Conservation (phyloP, 2,797 vertebrate genomes). For the Pitangus sulphuratus region DNA sequence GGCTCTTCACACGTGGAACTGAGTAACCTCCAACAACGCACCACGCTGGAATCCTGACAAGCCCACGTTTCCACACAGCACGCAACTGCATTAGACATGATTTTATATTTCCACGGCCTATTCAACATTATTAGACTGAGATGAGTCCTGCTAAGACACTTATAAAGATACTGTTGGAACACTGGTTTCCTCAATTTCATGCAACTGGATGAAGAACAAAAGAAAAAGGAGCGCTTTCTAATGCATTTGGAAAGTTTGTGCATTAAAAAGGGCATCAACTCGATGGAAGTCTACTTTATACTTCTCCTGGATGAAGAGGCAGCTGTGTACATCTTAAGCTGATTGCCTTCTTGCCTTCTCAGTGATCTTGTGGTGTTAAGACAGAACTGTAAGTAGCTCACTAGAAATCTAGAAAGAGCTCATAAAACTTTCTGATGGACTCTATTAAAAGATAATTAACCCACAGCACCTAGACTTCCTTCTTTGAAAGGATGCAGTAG, state of each 20-base stretch:
- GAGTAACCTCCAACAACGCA: not conserved
- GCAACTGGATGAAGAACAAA: not conserved
- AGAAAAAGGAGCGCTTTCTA: not conserved
- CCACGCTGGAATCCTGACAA: not conserved
- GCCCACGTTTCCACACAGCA: not conserved
- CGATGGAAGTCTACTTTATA: not conserved
- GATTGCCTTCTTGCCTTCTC: not conserved
- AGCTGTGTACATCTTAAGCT: not conserved
- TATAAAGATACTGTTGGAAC: not conserved
- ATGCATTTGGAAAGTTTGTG: not conserved
- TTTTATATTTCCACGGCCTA: not conserved
- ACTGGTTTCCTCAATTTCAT: not conserved
- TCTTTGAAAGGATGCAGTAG: not conserved
- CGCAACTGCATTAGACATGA: fast-evolving
- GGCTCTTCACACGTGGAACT: not conserved
- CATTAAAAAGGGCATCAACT: not conserved
- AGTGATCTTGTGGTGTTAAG: not conserved
- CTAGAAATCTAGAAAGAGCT: not conserved
- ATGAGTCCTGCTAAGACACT: not conserved
- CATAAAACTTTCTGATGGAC: not conserved
- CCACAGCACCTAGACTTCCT: not conserved
- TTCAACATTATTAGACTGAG: not conserved
- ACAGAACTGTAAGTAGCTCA: not conserved
- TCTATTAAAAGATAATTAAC: not conserved
- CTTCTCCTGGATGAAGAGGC: not conserved